Percentiles rank a stretch among this genome's conserved stretches.
Evolutionary conservation across 2,888 invertebrate genomes (phyloP).

Genomic region (Polydrusus pterygomalis): DNA sequence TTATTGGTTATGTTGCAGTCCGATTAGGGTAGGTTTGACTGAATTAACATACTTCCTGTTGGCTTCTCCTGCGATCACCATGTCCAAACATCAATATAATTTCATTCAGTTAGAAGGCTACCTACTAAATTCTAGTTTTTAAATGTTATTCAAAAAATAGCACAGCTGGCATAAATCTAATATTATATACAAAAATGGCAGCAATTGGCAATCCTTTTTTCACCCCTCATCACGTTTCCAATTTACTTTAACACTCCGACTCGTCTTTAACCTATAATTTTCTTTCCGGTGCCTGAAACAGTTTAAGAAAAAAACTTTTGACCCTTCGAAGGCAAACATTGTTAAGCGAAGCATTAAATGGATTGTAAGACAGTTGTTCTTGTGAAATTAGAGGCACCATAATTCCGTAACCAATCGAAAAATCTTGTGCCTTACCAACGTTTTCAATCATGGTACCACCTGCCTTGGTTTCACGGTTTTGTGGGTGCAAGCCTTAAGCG

Average conservation of each 20-base stretch:
- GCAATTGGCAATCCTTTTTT: too few species aligned
- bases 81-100: too few species aligned
- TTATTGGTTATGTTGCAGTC: too few species aligned
- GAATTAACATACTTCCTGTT: too few species aligned
- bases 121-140: too few species aligned
- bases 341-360: conserved; percentile 39
- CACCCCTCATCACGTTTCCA: conserved; percentile 37
- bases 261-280: conserved; percentile 6
- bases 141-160: too few species aligned
- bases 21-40: too few species aligned
- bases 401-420: conserved; percentile 43
- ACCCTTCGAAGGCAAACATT: conserved; percentile 33
- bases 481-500: conserved; percentile 36
- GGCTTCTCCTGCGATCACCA: too few species aligned
- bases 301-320: neutral
- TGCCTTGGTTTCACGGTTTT: conserved; percentile 51
- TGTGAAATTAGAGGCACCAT: conserved; percentile 35
- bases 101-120: too few species aligned
- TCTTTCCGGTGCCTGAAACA: conserved; percentile 12
- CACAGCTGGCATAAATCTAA: too few species aligned
- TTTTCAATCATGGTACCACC: conserved; percentile 45
- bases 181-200: too few species aligned
- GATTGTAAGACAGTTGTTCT: conserved; percentile 37
- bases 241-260: conserved; percentile 18
- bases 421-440: conserved; percentile 52